These are phyloP conservation scores for Oxygymnocypris stewartii DNA, from an alignment of 2,113 vertebrate species.

Conservation along the genomic window DNA sequence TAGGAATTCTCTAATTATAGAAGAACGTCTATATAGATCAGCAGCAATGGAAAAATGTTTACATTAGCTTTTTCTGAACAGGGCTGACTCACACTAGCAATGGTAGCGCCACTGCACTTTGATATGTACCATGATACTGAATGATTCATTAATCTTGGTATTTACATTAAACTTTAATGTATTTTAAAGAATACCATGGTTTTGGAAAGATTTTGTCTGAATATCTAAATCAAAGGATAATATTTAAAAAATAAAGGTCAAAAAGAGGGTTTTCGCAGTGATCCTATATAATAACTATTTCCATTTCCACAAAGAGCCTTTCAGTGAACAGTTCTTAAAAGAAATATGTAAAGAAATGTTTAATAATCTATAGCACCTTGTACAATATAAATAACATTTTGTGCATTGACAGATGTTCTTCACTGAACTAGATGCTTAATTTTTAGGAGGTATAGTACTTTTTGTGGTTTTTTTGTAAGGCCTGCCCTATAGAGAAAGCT, in stretches of 20 bases:
- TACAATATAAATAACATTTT: background rate
- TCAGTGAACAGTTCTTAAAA: background rate
- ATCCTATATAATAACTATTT: background rate
- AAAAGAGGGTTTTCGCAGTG: too few relatives aligned
- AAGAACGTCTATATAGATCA: background rate
- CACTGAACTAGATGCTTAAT: background rate
- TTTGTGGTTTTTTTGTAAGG: background rate
- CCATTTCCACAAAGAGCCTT: background rate
- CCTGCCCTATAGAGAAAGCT: background rate
- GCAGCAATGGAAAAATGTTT: background rate
- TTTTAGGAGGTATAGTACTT: background rate
- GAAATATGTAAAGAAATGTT: background rate
- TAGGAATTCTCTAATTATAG: background rate
- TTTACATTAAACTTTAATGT: background rate
- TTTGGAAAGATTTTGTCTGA: background rate
- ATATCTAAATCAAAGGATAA: too few relatives aligned
- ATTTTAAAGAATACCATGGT: background rate
- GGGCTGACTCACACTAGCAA: background rate
- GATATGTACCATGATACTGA: background rate
- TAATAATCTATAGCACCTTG: background rate
- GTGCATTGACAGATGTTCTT: background rate
- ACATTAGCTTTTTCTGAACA: background rate
- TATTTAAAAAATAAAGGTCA: too few relatives aligned
- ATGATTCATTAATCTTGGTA: background rate
- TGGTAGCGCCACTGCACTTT: background rate